A percentile compares a stretch with the other conserved stretches of the same genome.
Conservation (phyloP, 2,797 vertebrate genomes). For the Tinamus major region DNA sequence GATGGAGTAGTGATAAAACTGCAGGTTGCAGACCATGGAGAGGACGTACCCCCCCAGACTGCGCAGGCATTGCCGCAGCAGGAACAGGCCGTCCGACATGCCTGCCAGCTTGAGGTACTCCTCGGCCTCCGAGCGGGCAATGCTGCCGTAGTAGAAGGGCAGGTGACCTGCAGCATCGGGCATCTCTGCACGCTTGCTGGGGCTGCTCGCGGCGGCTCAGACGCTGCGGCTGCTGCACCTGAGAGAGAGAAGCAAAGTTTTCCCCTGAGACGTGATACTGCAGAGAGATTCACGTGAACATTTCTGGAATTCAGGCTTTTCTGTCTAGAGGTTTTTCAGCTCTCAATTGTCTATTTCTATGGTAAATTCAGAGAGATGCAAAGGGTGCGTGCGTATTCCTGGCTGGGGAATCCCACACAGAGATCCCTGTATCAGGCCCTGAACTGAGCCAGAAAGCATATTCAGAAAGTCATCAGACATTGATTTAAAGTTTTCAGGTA, state of each 20-base stretch:
- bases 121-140: constrained; percentile 91
- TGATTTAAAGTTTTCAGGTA: neutral
- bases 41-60: constrained; percentile 96
- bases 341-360: neutral
- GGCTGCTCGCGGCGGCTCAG: accelerated
- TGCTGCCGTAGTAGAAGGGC: constrained; percentile 96
- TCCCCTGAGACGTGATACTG: accelerated
- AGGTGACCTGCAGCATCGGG: constrained; percentile 89
- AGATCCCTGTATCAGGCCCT: neutral
- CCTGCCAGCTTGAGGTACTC: constrained; percentile 93
- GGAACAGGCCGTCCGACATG: constrained; percentile 92
- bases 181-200: constrained; percentile 72
- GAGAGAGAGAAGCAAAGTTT: neutral
- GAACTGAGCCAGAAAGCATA: neutral
- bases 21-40: constrained; percentile 88
- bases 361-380: neutral
- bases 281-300: accelerated
- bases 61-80: constrained; percentile 93
- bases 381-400: neutral
- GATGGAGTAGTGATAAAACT: constrained; percentile 92
- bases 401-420: no score
- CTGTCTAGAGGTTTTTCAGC: neutral
- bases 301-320: neutral
- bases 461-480: neutral
- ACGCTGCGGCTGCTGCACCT: accelerated